Conservation (phyloP, 2,113 vertebrate species). For the Saiga tatarica region DNA sequence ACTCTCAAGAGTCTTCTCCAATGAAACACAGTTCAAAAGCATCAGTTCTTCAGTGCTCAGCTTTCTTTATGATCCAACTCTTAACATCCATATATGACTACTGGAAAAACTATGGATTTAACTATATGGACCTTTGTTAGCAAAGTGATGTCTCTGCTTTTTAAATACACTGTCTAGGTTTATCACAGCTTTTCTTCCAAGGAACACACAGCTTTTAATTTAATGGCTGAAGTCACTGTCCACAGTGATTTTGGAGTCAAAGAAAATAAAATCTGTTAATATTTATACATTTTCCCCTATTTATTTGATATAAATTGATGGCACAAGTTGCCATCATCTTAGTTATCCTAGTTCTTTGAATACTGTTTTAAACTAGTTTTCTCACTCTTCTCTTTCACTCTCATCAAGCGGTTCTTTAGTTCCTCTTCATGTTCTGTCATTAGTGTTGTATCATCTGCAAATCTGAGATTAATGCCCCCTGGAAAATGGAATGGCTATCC, state of each 20-base stretch:
- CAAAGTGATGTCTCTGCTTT: background rate
- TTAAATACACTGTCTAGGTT: background rate
- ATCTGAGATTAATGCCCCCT: background rate
- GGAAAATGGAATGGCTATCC: background rate
- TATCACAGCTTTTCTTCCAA: background rate
- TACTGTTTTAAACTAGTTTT: background rate
- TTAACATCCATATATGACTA: background rate
- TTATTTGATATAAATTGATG: background rate
- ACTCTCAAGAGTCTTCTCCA: background rate
- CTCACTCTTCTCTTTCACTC: background rate
- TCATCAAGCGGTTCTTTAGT: background rate
- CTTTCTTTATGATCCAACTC: background rate
- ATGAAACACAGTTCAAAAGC: background rate
- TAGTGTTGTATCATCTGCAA: background rate
- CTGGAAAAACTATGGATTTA: background rate
- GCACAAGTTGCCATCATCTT: background rate
- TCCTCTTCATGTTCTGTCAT: background rate
- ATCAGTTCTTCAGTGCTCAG: background rate
- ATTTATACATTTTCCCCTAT: background rate
- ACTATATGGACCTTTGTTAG: background rate
- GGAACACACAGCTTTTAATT: background rate
- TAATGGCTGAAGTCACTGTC: background rate
- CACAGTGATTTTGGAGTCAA: background rate
- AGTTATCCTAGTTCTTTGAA: background rate
- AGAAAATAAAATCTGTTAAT: background rate